Base-by-base conservation (phyloP, 2,113 vertebrate genomes). In the Xiphophorus maculatus region DNA sequence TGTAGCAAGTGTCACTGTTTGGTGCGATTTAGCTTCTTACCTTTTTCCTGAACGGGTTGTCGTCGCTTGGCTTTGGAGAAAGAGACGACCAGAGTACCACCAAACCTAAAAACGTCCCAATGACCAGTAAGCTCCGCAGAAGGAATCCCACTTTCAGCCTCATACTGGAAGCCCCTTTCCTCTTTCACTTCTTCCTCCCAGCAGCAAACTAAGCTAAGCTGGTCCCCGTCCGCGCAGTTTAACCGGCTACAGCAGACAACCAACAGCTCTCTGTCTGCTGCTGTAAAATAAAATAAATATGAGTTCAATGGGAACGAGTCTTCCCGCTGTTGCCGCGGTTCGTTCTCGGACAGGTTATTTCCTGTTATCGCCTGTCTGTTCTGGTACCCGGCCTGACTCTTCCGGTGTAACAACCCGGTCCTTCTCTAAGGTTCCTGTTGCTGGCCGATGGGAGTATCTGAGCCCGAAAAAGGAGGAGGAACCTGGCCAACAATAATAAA, bases 111-210 rank as follows among this genome's bases (percentile, higher is more conserved):
- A 97, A 96, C 68, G 95, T 95, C 64, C 96, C 96, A 66, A 96
- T 81, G 62, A 95, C 88, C 66, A 97, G 90, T 82, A 96, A 71
- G 87, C 96, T 96, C 85, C 97, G 96, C 51, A 97, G 86, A 79
- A 97, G 79, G 86, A 98, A 96, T 51, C 97, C 96, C 14, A 96
- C 87, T 92, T 96, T 97, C 71, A 98, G 87, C 91, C 96, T 96
- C 97, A 98, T 98, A 9, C 85, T 88, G 94, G 77, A 37, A 25
- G 37, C 58, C 44, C 14, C 17, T 48, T 48, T 5, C 44, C 17
- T 19, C 44, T 48, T 48, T 48, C 17, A 17, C 40, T 42, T 13
- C 40, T 48, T 48, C 44, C 37, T 65, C 40, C 37, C 71, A n/a
- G 65, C 48, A 35, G 77, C 74, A 72, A 4, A 63, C 64, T 88